Conservation (phyloP, 92 coral and sea anemone species). For the Epizoanthus stellaris region DNA sequence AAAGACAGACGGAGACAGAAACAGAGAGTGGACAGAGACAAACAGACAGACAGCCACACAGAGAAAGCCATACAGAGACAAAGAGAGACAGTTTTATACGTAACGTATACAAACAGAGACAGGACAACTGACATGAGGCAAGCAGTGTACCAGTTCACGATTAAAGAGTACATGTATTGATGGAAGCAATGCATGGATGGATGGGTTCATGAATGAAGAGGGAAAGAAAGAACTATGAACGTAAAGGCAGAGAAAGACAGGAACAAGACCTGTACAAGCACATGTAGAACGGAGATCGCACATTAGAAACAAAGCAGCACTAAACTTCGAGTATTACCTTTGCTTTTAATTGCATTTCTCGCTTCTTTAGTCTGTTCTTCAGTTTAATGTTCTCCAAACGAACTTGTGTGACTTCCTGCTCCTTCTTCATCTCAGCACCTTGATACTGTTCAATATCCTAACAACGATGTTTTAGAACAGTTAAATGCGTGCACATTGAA, state of each 20-base stretch:
- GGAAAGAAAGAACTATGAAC: background rate
- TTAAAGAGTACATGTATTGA: too few relatives aligned
- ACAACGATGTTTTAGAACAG: background rate
- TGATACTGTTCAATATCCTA: constrained; percentile 96
- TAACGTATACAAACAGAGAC: too few relatives aligned
- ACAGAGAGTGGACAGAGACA: background rate
- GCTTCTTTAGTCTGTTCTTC: constrained; percentile 91
- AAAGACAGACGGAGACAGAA: background rate
- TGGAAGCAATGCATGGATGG: too few relatives aligned
- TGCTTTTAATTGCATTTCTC: constrained; percentile 99
- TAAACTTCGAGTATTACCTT: constrained; percentile 59
- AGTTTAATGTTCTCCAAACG: constrained; percentile 96
- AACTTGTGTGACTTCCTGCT: constrained; percentile 96
- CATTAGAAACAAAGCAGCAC: background rate
- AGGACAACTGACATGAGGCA: too few relatives aligned
- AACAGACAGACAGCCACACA: too few relatives aligned
- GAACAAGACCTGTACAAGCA: background rate
- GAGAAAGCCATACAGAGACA: too few relatives aligned
- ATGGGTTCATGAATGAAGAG: too few relatives aligned
- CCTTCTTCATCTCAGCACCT: constrained; percentile 82
- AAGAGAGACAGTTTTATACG: too few relatives aligned
- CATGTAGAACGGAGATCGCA: background rate
- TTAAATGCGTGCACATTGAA: too few relatives aligned
- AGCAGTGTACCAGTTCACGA: too few relatives aligned
- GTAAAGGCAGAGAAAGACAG: background rate